These are phyloP conservation scores for Caradrina kadenii DNA, from an alignment of 2,888 invertebrate genomes.

Conservation along the genomic window DNA sequence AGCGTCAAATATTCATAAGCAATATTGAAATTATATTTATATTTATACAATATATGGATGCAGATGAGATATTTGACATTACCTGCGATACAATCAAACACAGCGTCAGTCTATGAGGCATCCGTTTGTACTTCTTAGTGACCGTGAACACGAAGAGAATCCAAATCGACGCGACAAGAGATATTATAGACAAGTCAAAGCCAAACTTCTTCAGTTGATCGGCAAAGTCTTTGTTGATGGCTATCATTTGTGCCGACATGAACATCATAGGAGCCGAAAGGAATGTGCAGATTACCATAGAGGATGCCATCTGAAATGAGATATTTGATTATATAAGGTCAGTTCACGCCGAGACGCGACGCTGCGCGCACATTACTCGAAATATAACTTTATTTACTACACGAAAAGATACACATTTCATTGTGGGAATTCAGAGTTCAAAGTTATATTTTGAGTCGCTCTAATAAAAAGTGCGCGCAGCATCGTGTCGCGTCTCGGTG, in stretches of 20 bases:
- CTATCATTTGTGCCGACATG: constrained; percentile 97
- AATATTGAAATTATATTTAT: too few species aligned
- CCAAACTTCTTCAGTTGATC: constrained; percentile 94
- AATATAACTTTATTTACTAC: too few species aligned
- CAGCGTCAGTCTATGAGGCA: constrained; percentile 95
- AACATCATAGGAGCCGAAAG: constrained; percentile 98
- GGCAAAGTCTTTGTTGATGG: constrained; percentile 94
- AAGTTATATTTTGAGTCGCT: too few species aligned
- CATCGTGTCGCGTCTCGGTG: too few species aligned
- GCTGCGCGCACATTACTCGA: too few species aligned
- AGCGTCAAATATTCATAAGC: not conserved
- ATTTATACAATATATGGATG: too few species aligned
- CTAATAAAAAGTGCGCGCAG: too few species aligned
- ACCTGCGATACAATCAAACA: constrained; percentile 96
- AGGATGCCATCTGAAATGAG: constrained; percentile 94
- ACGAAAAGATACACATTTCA: too few species aligned
- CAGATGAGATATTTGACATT: constrained; percentile 55
- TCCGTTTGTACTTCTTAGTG: constrained; percentile 94
- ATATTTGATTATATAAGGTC: too few species aligned
- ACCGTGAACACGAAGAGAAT: constrained; percentile 93
- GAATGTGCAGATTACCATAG: constrained; percentile 98
- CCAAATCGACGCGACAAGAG: constrained; percentile 95
- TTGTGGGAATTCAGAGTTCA: too few species aligned
- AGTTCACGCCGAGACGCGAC: too few species aligned
- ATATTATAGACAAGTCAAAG: constrained; percentile 95